These are phyloP conservation scores for Eubasilissa regina DNA, from an alignment of 1,140 invertebrate genomes.

Conservation along the genomic window DNA sequence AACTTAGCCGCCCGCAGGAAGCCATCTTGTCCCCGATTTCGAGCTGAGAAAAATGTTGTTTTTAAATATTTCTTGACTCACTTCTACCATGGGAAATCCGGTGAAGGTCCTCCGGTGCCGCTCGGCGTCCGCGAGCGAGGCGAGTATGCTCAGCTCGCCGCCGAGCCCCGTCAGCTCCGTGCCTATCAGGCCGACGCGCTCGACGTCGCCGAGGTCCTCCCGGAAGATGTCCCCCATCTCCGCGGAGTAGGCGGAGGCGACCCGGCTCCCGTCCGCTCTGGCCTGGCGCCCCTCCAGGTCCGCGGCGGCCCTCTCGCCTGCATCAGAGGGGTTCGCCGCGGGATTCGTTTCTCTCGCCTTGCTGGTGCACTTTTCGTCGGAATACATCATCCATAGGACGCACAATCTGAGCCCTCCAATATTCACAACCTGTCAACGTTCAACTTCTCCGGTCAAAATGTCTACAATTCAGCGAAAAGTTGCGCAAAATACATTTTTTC, in stretches of 20 bases:
- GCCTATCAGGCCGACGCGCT: neutral
- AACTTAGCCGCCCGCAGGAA: conserved; percentile 4
- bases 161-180: neutral
- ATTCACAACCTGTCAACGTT: neutral
- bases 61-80: conserved; percentile 9
- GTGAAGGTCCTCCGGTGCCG: neutral
- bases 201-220: neutral
- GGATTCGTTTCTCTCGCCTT: neutral
- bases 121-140: conserved; percentile 4
- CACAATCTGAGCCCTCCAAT: neutral
- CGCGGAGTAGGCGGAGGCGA: neutral
- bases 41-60: neutral
- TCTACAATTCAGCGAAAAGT: neutral
- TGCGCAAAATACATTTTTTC: conserved; percentile 37
- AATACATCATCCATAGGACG: conserved; percentile 46
- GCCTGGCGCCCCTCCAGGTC: neutral
- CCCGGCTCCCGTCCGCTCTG: neutral
- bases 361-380: conserved; percentile 28
- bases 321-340: neutral
- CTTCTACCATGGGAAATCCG: conserved; percentile 1
- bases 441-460: neutral
- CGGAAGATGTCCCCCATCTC: neutral
- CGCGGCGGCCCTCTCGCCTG: neutral
- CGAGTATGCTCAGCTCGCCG: conserved; percentile 7
- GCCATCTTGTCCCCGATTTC: conserved; percentile 14